phyloP scores from a whole-genome alignment of 2,113 vertebrate species.

The Ophthalmotilapia sp. region DNA sequence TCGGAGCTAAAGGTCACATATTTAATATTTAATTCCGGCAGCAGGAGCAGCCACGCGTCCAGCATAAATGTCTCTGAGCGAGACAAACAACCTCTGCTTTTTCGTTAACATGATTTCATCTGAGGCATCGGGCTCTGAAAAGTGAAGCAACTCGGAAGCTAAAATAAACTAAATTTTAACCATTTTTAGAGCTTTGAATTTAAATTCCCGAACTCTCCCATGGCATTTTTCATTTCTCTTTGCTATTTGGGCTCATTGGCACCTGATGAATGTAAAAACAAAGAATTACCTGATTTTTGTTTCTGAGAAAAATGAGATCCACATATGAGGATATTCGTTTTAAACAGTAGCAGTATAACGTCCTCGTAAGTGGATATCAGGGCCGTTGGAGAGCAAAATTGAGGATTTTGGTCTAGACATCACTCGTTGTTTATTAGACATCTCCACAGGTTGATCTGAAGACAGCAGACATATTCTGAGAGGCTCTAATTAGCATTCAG shows the following conservation, averaged over 20 bases:
- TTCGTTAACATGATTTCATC: background rate
- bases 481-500: background rate
- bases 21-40: conserved; percentile 39
- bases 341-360: background rate
- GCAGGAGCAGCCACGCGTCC: conserved; percentile 11
- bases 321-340: background rate
- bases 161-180: background rate
- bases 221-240: background rate
- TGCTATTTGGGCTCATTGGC: background rate
- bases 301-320: background rate
- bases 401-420: background rate
- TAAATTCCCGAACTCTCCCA: background rate
- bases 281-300: background rate
- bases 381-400: background rate
- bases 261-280: background rate
- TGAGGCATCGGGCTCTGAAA: background rate
- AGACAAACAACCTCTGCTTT: background rate
- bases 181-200: background rate
- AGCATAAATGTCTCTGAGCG: background rate
- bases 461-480: background rate
- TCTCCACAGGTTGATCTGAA: background rate
- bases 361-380: background rate
- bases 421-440: rapidly evolving
- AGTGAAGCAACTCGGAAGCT: background rate
- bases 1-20: conserved; percentile 26